A percentile compares a stretch with the other conserved stretches of the same genome.
phyloP scores from a whole-genome alignment of 1,140 invertebrate genomes.

The Eubasilissa regina region DNA sequence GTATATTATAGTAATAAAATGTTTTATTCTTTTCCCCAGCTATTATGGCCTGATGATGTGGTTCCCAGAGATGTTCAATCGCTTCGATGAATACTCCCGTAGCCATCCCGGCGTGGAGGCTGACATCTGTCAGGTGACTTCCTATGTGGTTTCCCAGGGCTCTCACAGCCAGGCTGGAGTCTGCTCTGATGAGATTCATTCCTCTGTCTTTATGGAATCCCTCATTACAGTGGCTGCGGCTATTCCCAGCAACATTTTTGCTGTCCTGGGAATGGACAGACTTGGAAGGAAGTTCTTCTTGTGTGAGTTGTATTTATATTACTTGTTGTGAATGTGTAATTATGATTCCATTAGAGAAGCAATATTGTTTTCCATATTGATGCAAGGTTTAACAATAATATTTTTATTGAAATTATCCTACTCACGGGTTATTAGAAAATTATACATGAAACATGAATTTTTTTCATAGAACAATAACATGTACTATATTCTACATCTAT shows the following conservation, averaged over 20 bases:
- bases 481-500: too few species aligned
- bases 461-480: too few species aligned
- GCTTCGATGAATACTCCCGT: constrained; percentile 84
- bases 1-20: neutral
- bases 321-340: neutral
- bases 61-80: constrained; percentile 92
- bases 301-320: constrained; percentile 69
- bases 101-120: constrained; percentile 75
- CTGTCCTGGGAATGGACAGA: constrained; percentile 82
- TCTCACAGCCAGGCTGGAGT: constrained; percentile 74
- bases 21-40: constrained; percentile 63
- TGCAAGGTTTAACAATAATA: too few species aligned
- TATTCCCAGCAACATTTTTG: constrained; percentile 87
- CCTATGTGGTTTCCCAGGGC: constrained; percentile 80
- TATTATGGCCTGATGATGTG: constrained; percentile 94
- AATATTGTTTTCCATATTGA: too few species aligned
- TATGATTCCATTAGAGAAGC: neutral
- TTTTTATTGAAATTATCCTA: too few species aligned
- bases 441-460: too few species aligned
- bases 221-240: constrained; percentile 89
- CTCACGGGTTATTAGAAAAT: too few species aligned
- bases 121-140: constrained; percentile 83
- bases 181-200: constrained; percentile 81
- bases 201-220: constrained; percentile 87
- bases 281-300: constrained; percentile 92